phyloP scores from a whole-genome alignment of 1,140 invertebrate genomes.

The Apis florea region DNA sequence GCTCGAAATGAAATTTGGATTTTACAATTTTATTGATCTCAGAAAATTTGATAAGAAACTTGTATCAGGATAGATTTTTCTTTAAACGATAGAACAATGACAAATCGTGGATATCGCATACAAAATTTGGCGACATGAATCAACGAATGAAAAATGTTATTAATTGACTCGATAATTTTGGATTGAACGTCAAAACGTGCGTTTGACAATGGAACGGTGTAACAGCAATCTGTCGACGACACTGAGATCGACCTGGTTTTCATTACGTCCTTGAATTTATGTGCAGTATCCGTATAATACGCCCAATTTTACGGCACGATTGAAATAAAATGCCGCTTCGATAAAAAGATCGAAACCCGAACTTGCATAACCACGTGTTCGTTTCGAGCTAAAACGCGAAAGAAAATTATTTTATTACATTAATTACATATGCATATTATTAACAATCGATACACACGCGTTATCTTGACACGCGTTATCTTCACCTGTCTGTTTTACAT shows the following conservation, averaged over 20 bases:
- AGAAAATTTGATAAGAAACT: too few species aligned
- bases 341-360: background rate
- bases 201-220: slow-evolving; percentile 52
- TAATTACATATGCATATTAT: too few species aligned
- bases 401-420: too few species aligned
- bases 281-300: slow-evolving; percentile 27
- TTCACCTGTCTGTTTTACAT: background rate
- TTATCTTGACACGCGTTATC: too few species aligned
- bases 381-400: background rate
- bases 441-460: too few species aligned
- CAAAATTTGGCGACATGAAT: too few species aligned
- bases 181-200: slow-evolving; percentile 7
- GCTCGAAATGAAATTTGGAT: too few species aligned
- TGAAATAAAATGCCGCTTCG: background rate
- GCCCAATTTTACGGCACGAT: slow-evolving; percentile 16
- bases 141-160: background rate
- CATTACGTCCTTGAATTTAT: slow-evolving; percentile 35
- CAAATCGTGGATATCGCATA: too few species aligned
- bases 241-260: slow-evolving; percentile 28
- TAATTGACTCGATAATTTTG: slow-evolving; percentile 16
- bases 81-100: too few species aligned
- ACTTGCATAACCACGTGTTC: too few species aligned
- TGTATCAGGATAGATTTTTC: too few species aligned
- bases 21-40: too few species aligned
- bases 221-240: slow-evolving; percentile 21